phyloP scores from a whole-genome alignment of 1,140 invertebrate genomes.

The Drosophila mauritiana region DNA sequence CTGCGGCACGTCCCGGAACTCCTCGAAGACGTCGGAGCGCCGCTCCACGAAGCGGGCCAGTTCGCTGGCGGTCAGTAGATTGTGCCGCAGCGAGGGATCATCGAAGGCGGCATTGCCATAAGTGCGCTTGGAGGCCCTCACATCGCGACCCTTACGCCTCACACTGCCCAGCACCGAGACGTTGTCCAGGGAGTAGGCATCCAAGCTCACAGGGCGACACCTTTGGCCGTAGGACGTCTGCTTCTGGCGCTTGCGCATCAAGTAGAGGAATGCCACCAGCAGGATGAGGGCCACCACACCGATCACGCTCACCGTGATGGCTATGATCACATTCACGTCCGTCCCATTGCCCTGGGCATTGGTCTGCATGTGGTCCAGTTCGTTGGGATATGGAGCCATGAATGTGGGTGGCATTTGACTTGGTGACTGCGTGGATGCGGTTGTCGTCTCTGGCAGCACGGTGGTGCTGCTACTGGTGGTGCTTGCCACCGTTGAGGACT shows the following conservation, averaged over 20 bases:
- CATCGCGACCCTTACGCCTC: conserved; percentile 88
- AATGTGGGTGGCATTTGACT: conserved; percentile 16
- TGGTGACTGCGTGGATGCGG: conserved; percentile 1
- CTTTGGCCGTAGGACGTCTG: conserved; percentile 90
- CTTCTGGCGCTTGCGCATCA: conserved; percentile 90
- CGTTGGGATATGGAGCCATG: conserved; percentile 37
- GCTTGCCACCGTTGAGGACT: conserved; percentile 1
- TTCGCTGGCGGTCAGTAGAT: conserved; percentile 83
- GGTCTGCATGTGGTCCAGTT: conserved; percentile 57
- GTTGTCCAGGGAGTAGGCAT: conserved; percentile 95
- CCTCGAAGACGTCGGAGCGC: conserved; percentile 89
- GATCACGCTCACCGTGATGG: conserved; percentile 86
- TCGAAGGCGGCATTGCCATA: conserved; percentile 97
- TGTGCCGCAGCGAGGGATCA: conserved; percentile 87
- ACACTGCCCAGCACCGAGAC: conserved; percentile 93
- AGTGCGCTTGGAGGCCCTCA: conserved; percentile 92
- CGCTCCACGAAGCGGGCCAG: conserved; percentile 90
- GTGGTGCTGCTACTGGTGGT: conserved; percentile 40
- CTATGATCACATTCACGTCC: conserved; percentile 85
- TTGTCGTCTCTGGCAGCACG: conserved; percentile 28
- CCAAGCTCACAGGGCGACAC: conserved; percentile 93
- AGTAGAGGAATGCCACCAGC: conserved; percentile 88
- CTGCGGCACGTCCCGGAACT: conserved; percentile 92
- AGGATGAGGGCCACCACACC: conserved; percentile 87
- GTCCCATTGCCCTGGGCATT: conserved; percentile 59